Evolutionary conservation across 2,888 invertebrate species (phyloP).

Genomic region (Trissolcus brochymenae): DNA sequence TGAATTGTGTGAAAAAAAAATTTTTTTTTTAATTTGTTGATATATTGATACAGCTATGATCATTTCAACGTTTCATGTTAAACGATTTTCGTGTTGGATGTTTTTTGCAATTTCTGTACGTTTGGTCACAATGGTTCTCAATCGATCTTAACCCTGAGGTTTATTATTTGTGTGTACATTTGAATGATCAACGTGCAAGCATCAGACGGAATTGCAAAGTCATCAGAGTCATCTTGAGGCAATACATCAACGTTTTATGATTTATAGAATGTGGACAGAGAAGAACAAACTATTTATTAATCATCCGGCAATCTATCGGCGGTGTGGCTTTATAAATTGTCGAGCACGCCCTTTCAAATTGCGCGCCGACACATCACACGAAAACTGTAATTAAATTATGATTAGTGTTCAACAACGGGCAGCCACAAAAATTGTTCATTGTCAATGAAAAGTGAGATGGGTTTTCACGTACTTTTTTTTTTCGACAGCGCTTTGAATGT

Average conservation of each 20-base stretch:
- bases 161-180: slow-evolving; percentile 35
- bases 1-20: too few relatives aligned
- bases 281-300: slow-evolving; percentile 59
- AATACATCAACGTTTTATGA: slow-evolving; percentile 59
- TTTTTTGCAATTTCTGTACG: slow-evolving; percentile 54
- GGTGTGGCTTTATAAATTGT: slow-evolving; percentile 50
- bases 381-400: slow-evolving; percentile 54
- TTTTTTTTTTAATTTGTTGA: too few relatives aligned
- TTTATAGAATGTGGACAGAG: slow-evolving; percentile 59
- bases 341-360: slow-evolving; percentile 53
- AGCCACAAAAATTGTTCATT: slow-evolving; percentile 44
- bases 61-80: slow-evolving; percentile 27
- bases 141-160: slow-evolving; percentile 53
- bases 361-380: slow-evolving; percentile 36
- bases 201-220: slow-evolving; percentile 52
- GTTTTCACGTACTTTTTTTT: not conserved
- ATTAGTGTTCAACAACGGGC: slow-evolving; percentile 43
- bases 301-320: slow-evolving; percentile 53
- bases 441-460: slow-evolving; percentile 16
- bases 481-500: slow-evolving; percentile 6
- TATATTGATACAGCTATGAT: too few relatives aligned
- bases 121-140: slow-evolving; percentile 48
- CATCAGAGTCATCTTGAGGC: slow-evolving; percentile 58
- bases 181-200: slow-evolving; percentile 46
- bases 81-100: slow-evolving; percentile 33